Evolutionary conservation across 1,140 invertebrate species (phyloP).

Genomic region (Megalonaias nervosa): DNA sequence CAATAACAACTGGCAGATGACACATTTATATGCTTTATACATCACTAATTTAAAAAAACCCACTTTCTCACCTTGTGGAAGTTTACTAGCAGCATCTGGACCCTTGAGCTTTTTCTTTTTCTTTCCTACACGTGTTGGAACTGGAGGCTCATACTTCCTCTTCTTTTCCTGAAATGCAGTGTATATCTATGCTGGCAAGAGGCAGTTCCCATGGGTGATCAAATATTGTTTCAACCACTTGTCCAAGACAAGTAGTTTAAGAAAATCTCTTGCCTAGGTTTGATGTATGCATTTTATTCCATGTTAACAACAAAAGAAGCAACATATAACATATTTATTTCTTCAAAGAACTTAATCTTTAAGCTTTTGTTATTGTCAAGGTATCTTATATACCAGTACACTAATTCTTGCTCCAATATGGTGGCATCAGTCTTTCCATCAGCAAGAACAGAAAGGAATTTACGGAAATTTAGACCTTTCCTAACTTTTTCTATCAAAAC

Average conservation of each 20-base stretch:
- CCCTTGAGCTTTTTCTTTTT: conserved; percentile 97
- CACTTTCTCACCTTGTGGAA: conserved; percentile 83
- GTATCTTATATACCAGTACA: no score
- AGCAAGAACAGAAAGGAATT: no score
- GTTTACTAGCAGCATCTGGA: conserved; percentile 97
- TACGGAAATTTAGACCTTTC: no score
- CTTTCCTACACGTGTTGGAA: conserved; percentile 98
- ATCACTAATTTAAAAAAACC: neutral
- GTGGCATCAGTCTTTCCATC: no score
- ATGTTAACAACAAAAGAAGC: neutral
- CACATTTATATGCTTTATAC: neutral
- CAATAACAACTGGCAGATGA: no score
- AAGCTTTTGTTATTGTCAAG: no score
- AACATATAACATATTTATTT: no score
- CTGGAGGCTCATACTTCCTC: conserved; percentile 99
- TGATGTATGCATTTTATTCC: neutral
- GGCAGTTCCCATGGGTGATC: neutral
- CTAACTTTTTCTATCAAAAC: no score
- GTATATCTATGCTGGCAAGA: neutral
- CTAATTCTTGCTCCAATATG: no score
- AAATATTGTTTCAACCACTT: neutral
- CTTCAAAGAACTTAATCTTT: no score
- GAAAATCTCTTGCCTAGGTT: neutral
- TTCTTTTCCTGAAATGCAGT: conserved; percentile 84
- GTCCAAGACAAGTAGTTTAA: no score